These are phyloP conservation scores for Anadara kagoshimensis DNA, from an alignment of 1,140 invertebrate species.

Conservation along the genomic window DNA sequence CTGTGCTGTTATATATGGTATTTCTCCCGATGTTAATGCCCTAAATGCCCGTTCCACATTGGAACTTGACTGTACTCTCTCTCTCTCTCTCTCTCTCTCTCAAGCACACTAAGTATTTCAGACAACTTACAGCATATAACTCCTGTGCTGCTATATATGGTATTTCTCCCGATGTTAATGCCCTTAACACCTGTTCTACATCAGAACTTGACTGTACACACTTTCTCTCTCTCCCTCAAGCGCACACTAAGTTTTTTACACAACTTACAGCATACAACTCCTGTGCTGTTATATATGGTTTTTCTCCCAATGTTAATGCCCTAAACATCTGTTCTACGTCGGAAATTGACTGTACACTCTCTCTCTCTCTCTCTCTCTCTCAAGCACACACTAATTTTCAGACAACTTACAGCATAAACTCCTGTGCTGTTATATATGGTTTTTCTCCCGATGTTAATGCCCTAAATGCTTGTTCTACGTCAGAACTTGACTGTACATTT, in stretches of 20 bases:
- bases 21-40: constrained; percentile 96
- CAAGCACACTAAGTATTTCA: constrained; percentile 99
- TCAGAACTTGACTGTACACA: constrained; percentile 99
- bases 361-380: constrained; percentile 97
- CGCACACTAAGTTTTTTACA: too few species aligned
- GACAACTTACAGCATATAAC: constrained; percentile 96
- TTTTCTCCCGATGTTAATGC: constrained; percentile 97
- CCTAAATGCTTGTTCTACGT: constrained; percentile 99
- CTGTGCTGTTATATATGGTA: constrained; percentile 98
- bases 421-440: constrained; percentile 98
- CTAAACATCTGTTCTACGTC: constrained; percentile 99
- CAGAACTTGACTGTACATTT: constrained; percentile 98
- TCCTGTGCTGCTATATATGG: constrained; percentile 74
- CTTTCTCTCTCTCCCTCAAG: constrained; percentile 27
- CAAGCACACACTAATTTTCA: too few species aligned
- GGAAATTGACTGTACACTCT: too few species aligned
- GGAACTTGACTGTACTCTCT: constrained; percentile 99
- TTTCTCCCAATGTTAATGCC: constrained; percentile 96
- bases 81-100: constrained; percentile 99
- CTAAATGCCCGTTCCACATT: constrained; percentile 99
- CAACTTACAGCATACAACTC: constrained; percentile 71
- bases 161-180: constrained; percentile 89
- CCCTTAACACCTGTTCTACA: constrained; percentile 99
- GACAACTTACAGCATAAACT: constrained; percentile 93
- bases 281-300: constrained; percentile 99